Percentiles rank a stretch among this genome's conserved stretches.
These are phyloP conservation scores for Holcopasites calliopsidis DNA, from an alignment of 1,140 invertebrate species.

Conservation along the genomic window DNA sequence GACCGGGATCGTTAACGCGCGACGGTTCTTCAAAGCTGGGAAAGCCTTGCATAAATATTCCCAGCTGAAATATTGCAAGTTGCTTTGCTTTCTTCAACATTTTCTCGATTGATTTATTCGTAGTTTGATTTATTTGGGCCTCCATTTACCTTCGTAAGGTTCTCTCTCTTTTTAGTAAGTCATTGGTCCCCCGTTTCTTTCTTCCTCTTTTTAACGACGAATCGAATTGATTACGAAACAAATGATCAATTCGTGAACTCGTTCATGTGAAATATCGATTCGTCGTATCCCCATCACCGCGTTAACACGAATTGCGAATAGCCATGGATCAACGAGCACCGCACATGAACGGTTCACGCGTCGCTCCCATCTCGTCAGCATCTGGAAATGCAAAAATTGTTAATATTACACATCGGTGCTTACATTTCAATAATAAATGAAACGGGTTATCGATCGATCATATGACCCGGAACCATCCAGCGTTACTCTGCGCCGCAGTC, in stretches of 20 bases:
- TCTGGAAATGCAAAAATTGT: slow-evolving; percentile 8
- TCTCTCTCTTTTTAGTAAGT: too few species aligned
- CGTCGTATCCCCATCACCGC: background rate
- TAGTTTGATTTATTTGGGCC: too few species aligned
- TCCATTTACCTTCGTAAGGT: too few species aligned
- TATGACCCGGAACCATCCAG: slow-evolving; percentile 43
- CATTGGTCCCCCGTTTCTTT: too few species aligned
- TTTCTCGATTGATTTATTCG: too few species aligned
- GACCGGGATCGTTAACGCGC: background rate
- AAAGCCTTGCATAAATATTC: background rate
- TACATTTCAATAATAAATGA: slow-evolving; percentile 51
- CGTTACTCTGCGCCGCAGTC: slow-evolving; percentile 11
- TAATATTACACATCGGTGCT: slow-evolving; percentile 3
- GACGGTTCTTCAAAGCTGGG: background rate
- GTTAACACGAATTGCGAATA: background rate
- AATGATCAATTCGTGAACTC: background rate
- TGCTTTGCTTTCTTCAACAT: background rate
- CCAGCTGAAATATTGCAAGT: background rate
- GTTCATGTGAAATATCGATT: background rate
- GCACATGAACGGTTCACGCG: background rate
- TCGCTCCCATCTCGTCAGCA: background rate
- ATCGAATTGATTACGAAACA: too few species aligned
- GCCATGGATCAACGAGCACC: background rate
- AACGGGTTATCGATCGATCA: slow-evolving; percentile 50
- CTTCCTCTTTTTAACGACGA: too few species aligned